Conservation (phyloP, 92 coral and sea anemone species). For the Porites rus region DNA sequence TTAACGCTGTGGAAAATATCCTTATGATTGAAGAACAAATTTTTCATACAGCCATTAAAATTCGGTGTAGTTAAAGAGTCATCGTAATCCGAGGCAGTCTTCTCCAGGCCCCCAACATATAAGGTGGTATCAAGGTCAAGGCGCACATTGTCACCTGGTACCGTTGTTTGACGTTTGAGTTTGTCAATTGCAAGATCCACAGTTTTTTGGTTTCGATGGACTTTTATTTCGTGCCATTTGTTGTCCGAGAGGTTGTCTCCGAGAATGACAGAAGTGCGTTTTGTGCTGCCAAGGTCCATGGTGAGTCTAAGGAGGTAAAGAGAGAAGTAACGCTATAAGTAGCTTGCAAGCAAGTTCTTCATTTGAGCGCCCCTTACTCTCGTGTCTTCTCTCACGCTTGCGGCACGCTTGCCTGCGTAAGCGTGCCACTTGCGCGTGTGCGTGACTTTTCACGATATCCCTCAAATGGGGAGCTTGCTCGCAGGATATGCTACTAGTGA, state of each 20-base stretch:
- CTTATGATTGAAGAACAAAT: constrained; percentile 68
- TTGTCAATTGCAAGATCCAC: constrained; percentile 50
- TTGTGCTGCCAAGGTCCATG: constrained; percentile 80
- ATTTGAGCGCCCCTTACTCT: too few species aligned
- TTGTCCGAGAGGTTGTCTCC: constrained; percentile 88
- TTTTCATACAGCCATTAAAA: constrained; percentile 87
- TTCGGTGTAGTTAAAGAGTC: constrained; percentile 62
- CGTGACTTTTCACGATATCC: too few species aligned
- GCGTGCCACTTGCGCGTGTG: too few species aligned
- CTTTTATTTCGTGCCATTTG: constrained; percentile 83
- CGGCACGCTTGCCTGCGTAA: too few species aligned
- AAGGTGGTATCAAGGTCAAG: constrained; percentile 79
- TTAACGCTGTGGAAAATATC: constrained; percentile 76
- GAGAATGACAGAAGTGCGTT: constrained; percentile 47
- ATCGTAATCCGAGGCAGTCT: constrained; percentile 61
- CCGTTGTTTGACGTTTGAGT: constrained; percentile 25
- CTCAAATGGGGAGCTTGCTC: too few species aligned
- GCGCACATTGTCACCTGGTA: constrained; percentile 61
- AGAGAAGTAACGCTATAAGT: neutral
- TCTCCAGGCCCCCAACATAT: constrained; percentile 88
- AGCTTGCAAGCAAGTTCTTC: neutral
- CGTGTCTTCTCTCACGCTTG: too few species aligned
- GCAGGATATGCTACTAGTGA: too few species aligned
- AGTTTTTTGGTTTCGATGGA: constrained; percentile 51
- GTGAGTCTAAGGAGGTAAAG: constrained; percentile 62